Conservation (phyloP, 2,888 invertebrate genomes). For the Brassicogethes aeneus region DNA sequence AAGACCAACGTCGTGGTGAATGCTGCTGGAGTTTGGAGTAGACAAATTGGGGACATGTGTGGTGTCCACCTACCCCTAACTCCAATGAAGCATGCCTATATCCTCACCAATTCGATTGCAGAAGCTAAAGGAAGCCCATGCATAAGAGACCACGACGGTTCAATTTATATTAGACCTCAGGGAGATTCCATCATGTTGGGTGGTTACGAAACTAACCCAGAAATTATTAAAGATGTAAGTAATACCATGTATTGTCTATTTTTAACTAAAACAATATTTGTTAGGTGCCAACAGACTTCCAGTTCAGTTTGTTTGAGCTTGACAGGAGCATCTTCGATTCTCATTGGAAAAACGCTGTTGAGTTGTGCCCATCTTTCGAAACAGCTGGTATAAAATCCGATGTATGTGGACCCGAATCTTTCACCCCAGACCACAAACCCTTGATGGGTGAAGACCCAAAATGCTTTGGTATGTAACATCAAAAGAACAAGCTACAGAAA, state of each 20-base stretch:
- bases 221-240: slow-evolving; percentile 62
- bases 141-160: slow-evolving; percentile 77
- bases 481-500: background rate
- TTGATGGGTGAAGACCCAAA: slow-evolving; percentile 70
- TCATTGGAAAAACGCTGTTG: slow-evolving; percentile 63
- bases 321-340: slow-evolving; percentile 79
- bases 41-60: slow-evolving; percentile 59
- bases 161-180: slow-evolving; percentile 73
- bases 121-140: slow-evolving; percentile 71
- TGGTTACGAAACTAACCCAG: slow-evolving; percentile 82
- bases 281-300: slow-evolving; percentile 66
- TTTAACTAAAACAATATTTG: too few species aligned
- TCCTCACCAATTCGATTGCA: slow-evolving; percentile 70
- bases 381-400: slow-evolving; percentile 75
- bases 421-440: slow-evolving; percentile 88
- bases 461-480: slow-evolving; percentile 43
- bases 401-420: slow-evolving; percentile 85
- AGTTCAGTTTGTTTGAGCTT: slow-evolving; percentile 77
- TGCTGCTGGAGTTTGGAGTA: slow-evolving; percentile 77
- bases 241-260: background rate
- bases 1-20: slow-evolving; percentile 73
- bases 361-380: slow-evolving; percentile 65
- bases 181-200: slow-evolving; percentile 78
- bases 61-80: slow-evolving; percentile 64
- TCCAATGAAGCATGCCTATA: slow-evolving; percentile 83